Base-by-base conservation (phyloP, 2,888 invertebrate genomes). In the Catonia carolina region DNA sequence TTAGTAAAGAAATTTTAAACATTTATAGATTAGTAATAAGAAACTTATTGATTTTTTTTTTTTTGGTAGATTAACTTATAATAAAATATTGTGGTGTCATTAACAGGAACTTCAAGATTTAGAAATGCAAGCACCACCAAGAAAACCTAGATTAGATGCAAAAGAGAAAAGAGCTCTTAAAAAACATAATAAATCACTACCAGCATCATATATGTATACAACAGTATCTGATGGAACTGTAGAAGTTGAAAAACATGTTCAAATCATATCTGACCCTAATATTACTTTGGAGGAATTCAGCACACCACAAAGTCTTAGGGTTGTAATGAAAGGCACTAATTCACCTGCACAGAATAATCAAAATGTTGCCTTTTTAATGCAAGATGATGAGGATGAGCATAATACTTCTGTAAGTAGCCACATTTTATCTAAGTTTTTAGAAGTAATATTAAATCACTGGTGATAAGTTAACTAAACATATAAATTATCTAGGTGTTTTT, bases 161-260 rank as follows among this genome's bases (percentile, higher is more conserved):
- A 63, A 71, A 71, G 49, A 67, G 65, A 14, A 73, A 68, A 58
- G 73, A 71, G 20, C 23, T 39, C 41, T 49, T 27, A 55, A 55
- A 41, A 35, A 12, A 37, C 20, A 22, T 20, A 52, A 23, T n/a
- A 22, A 35, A 20, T 72, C 70, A 6, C 8, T 27, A 50, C 65
- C 70, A 2, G 66, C 67, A n/a, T 51, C 68, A 10, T 45, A 74
- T 61, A 71, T 73, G 49, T 74, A 73, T 53, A 71, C 72, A 1
- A 72, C 74, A 2, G 69, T 67, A 42, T 68, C 69, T 0, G 72
- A 73, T 61, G 74, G 74, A 2, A 73, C 73, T 1, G 72, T 74
- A 7, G 72, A 73, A 57, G 69, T 74, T 22, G 72, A 73, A 15
- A 70, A 59, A 45, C 72, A 72, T n/a, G 70, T 74, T 55, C 73